Percentiles rank a stretch among this genome's conserved stretches.
Conservation (phyloP, 2,113 vertebrate genomes). For the Microcebus jonahi region DNA sequence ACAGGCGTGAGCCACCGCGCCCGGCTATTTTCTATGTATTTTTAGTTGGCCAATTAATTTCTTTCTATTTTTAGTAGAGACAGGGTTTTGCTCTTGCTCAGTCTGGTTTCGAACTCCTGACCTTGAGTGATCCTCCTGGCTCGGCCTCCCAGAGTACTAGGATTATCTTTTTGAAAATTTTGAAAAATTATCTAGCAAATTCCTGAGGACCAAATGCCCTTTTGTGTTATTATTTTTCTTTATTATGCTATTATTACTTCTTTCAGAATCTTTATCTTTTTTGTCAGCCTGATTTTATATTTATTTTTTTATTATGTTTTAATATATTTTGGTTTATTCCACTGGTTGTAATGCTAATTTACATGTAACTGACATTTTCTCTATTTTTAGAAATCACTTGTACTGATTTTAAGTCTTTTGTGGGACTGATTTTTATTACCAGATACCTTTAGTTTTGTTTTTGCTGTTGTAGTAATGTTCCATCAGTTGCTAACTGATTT, state of each 20-base stretch:
- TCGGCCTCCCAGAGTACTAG: too few species aligned
- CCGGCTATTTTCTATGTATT: too few species aligned
- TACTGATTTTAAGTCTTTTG: not conserved
- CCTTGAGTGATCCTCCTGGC: too few species aligned
- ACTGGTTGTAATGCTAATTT: not conserved
- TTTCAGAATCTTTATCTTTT: not conserved
- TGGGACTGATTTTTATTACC: not conserved
- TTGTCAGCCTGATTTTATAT: too few species aligned
- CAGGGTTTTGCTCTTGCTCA: too few species aligned
- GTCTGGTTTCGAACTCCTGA: too few species aligned
- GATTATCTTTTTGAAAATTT: not conserved
- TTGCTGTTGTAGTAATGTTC: not conserved
- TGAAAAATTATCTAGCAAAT: not conserved
- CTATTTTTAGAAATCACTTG: not conserved
- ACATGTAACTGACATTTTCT: not conserved
- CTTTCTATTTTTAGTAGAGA: too few species aligned
- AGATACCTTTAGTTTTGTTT: not conserved
- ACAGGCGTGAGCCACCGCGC: fast-evolving
- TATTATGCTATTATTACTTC: not conserved
- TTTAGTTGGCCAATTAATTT: too few species aligned
- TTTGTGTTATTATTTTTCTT: not conserved
- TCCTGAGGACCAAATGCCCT: not conserved
- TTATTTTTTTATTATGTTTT: not conserved
- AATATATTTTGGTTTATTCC: not conserved
- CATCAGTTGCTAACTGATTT: not conserved